Percentiles rank a stretch among this genome's conserved stretches.
phyloP scores from a whole-genome alignment of 2,113 vertebrate species.

The Caranx melampygus region DNA sequence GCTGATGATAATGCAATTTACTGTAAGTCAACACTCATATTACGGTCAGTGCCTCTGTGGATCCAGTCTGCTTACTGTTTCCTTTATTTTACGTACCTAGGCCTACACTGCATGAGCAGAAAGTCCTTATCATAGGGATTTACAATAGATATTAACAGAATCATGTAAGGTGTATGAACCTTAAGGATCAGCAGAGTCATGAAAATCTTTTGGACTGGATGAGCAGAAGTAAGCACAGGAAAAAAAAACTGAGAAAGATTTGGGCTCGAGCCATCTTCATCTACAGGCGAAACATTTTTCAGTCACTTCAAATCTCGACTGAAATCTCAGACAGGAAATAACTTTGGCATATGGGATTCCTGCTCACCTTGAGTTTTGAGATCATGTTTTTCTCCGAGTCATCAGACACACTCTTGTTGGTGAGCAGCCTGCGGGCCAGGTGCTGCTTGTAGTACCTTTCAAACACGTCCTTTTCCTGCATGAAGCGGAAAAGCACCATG shows the following conservation, averaged over 20 bases:
- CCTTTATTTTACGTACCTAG: background rate
- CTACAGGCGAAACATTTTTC: background rate
- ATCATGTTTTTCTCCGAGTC: slow-evolving; percentile 99
- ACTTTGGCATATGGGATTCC: background rate
- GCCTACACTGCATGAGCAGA: background rate
- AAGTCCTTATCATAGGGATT: background rate
- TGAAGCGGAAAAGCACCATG: slow-evolving; percentile 99
- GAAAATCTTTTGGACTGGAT: background rate
- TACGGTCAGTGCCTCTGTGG: background rate
- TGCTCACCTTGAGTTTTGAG: slow-evolving; percentile 95
- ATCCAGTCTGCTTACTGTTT: background rate
- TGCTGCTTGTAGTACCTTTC: slow-evolving; percentile 99
- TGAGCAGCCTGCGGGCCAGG: slow-evolving; percentile 95
- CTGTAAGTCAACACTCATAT: background rate
- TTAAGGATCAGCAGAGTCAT: background rate
- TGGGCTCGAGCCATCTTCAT: background rate
- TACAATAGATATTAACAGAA: background rate
- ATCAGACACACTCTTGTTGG: slow-evolving; percentile 99
- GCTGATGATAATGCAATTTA: background rate
- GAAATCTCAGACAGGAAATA: background rate
- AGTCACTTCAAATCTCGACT: background rate
- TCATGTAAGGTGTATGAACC: background rate
- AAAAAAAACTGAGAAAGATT: background rate
- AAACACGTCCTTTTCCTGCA: slow-evolving; percentile 99
- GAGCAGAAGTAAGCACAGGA: background rate